Base-by-base conservation (phyloP, 2,797 vertebrate genomes). In the Parambassis ranga region DNA sequence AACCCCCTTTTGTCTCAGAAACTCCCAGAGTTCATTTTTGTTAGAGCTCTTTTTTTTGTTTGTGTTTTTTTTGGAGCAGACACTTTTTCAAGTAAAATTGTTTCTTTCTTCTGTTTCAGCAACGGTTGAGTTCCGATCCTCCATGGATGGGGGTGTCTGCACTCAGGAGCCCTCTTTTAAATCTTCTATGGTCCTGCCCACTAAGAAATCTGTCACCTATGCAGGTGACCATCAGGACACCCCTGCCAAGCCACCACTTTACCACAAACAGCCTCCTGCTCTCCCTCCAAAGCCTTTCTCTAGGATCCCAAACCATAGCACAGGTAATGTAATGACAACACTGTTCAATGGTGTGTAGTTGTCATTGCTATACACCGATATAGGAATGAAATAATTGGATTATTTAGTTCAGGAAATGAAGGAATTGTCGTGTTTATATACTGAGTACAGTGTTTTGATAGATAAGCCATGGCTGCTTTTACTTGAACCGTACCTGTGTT, bases 271-370 rank as follows among this genome's bases (percentile, higher is more conserved):
- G 87, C 96, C 96, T 85, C 97, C 97, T 18, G 97, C 97, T 82
- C 94, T 98, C 87, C 97, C 96, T 86, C 97, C 97, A 63, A 99
- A 98, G 88, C 97, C 97, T 84, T 96, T 96, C 91, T 90, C 95
- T 84, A 94, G 96, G 91, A 95, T 96, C 91, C 89, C 94, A 91
- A 98, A 93, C 93, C 95, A 98, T 84, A 94, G 94, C 92, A 91
- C 94, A 93, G 96, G 52, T 38, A n/a, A n/a, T n/a, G n/a, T 38
- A 4, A 15, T n/a, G n/a, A n/a, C n/a, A n/a, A n/a, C n/a, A n/a
- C n/a, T 16, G 3, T 24, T 37, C n/a, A n/a, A n/a, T n/a, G n/a
- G n/a, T n/a, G n/a, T n/a, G n/a, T n/a, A n/a, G n/a, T n/a, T n/a
- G n/a, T n/a, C n/a, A n/a, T n/a, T n/a, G n/a, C n/a, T n/a, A n/a